Conservation (phyloP, 2,113 vertebrate species). For the Atlantisia rogersi region DNA sequence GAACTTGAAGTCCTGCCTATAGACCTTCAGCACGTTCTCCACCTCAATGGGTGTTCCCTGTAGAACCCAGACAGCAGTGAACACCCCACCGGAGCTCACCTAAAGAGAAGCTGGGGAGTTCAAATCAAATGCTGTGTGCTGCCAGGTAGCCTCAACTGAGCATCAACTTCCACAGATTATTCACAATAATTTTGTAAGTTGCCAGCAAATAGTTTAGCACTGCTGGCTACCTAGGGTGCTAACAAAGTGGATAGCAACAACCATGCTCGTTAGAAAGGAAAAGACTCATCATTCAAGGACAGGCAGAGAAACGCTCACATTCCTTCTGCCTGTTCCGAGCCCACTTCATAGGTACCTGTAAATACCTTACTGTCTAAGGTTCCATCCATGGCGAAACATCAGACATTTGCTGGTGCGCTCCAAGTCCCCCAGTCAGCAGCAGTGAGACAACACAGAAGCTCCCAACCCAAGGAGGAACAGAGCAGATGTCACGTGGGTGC, state of each 20-base stretch:
- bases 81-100: background rate
- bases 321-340: background rate
- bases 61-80: background rate
- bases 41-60: background rate
- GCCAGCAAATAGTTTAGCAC: background rate
- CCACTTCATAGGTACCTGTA: accelerated
- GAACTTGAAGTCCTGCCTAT: background rate
- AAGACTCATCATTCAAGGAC: background rate
- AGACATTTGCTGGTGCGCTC: too few relatives aligned
- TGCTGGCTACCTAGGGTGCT: background rate
- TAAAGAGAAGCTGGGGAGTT: background rate
- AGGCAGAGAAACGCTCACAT: background rate
- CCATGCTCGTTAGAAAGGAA: background rate
- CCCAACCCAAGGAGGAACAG: background rate
- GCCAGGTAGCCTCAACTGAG: background rate
- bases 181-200: background rate
- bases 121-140: background rate
- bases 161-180: background rate
- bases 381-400: background rate
- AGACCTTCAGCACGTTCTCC: background rate
- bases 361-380: background rate
- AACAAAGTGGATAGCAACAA: background rate
- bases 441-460: background rate
- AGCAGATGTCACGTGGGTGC: background rate
- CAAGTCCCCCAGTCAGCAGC: background rate